Percentiles rank a stretch among this genome's conserved stretches.
These are phyloP conservation scores for Triplophysa tibetana DNA, from an alignment of 2,113 vertebrate genomes.

Conservation along the genomic window DNA sequence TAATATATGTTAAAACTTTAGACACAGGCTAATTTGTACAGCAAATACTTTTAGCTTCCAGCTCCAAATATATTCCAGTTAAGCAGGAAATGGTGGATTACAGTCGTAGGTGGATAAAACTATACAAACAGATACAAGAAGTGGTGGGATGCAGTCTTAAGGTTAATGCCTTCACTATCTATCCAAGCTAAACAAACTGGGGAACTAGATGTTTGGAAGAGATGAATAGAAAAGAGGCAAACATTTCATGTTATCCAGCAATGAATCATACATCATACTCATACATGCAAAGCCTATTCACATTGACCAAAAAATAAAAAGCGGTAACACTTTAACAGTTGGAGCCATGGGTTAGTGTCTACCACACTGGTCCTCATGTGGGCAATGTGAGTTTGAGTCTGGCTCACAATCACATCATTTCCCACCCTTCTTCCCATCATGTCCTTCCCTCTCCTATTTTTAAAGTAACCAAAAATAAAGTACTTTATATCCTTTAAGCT, in stretches of 20 bases:
- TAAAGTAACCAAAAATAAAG: background rate
- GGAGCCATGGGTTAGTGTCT: no score
- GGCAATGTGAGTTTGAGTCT: background rate
- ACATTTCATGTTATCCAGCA: background rate
- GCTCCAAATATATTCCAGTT: background rate
- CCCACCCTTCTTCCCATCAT: no score
- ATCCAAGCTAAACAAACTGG: background rate
- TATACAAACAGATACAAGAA: background rate
- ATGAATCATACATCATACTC: no score
- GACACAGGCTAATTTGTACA: no score
- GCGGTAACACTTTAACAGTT: no score
- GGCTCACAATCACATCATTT: background rate
- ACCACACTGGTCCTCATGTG: background rate
- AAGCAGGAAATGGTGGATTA: background rate
- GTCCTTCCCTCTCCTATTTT: background rate
- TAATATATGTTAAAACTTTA: background rate
- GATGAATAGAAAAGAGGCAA: background rate
- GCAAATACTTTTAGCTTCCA: background rate
- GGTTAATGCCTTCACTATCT: background rate
- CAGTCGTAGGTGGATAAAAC: background rate
- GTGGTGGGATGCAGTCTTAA: background rate
- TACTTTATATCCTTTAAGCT: background rate
- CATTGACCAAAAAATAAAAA: no score
- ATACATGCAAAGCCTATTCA: no score
- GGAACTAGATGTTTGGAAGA: background rate